Base-by-base conservation (phyloP, 1,140 invertebrate species). In the Drosophila pachea region DNA sequence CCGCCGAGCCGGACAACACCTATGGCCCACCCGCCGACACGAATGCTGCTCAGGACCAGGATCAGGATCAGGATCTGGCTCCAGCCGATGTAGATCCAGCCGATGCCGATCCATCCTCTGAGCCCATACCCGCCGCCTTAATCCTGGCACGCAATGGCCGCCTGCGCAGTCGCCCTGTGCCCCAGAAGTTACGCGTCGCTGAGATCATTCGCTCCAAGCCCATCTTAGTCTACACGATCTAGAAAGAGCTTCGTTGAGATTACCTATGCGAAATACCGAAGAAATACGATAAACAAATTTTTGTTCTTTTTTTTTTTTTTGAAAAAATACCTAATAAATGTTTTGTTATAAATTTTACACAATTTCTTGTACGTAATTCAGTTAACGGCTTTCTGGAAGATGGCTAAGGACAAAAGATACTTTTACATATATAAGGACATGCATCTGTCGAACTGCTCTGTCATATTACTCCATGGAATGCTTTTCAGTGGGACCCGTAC, bases 191-290 rank as follows among this genome's bases (percentile, higher is more conserved):
- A 4, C 82, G 82, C 35, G 55, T 74, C 3, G 78, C 74, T 7
- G 72, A 88, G 53, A 66, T 88, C 38, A 77, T 86, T n/a, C 78
- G 79, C 14, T 74, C 87, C 9, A 64, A 74, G 48, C 87, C 87
- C 1, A 64, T 88, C 29, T 61, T 88, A 33, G 66, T 88, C 36
- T 88, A 88, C 6, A 70, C 73, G 54, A 74, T 88, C 43, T 77
- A 78, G 14, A 22, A 0, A 33, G 12, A 9, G 32, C 2, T 11
- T 72, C 76, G 73, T 68, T 72, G 7, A 60, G 52, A 61, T 53
- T 50, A n/a, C 42, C 35, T 35, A 29, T 60, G 29, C 55, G 36
- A 72, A 22, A 29, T 16, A 63, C 16, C 62, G 63, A 70, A 12
- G 16, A 29, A 16, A 38, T 12, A 56, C 52, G 43, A 38, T 62